Base-by-base conservation (phyloP, 2,113 vertebrate species). In the Crocuta crocuta region DNA sequence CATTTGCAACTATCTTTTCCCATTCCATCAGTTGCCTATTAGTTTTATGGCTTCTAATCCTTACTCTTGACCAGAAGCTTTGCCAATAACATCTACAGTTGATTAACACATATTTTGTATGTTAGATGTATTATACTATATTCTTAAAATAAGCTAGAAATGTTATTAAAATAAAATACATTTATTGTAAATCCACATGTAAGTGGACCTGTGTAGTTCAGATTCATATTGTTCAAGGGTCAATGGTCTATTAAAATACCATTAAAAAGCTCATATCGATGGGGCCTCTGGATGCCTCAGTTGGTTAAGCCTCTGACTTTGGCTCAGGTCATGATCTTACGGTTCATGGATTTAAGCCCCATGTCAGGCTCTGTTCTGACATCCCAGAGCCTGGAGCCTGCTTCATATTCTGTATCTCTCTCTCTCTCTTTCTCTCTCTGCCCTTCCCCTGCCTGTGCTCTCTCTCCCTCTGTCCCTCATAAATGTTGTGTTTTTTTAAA, bases 221-320 rank as follows among this genome's bases (percentile, higher is more conserved):
- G 48, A 48, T 48, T 78, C 74, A 48, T 31, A 45, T 76, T 76
- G 26, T 78, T 78, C 7, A 48, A 48, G 43, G 13, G 74, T 78
- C 43, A 78, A 31, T 4, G 9, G 2, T 78, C 28, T 48, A 48
- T 26, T 48, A 78, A 17, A 48, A 78, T 78, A 78, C 74, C 13
- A 78, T 78, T 78, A 80, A 95, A 97, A 79, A 73, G 63, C 68
- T 94, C 81, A 1, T 83, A 85, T 80, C 91, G 61, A 94, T 81
- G 58, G 58, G 58, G 7, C 8, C 2, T 21, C 21, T 61, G 58
- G 21, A 21, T 61, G 21, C 21, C 21, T 61, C 55, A 21, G 55
- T 58, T 61, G 7, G 58, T 23, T 61, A 23, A 61, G 58, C 58
- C 21, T 61, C 58, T 0, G 21, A 61, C 58, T 61, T 24, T 61